phyloP scores from a whole-genome alignment of 1,140 invertebrate genomes.

The Temnothorax longispinosus region DNA sequence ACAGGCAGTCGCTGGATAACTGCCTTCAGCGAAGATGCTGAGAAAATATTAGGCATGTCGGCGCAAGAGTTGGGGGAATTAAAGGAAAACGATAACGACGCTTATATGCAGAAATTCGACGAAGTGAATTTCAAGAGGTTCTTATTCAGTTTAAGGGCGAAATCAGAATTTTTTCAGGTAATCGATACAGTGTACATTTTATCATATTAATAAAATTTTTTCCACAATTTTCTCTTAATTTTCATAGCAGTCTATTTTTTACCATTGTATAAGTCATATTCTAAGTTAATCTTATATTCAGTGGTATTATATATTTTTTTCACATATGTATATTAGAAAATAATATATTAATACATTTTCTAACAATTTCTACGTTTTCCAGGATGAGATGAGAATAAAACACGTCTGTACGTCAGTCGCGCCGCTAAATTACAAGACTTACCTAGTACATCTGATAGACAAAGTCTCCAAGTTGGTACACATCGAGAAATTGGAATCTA shows the following conservation, averaged over 20 bases:
- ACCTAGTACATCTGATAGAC: slow-evolving; percentile 90
- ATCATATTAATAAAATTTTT: background rate
- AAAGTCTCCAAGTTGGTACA: slow-evolving; percentile 88
- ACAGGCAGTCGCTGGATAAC: slow-evolving; percentile 94
- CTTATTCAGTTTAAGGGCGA: slow-evolving; percentile 93
- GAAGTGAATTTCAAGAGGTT: slow-evolving; percentile 92
- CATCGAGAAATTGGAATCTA: slow-evolving; percentile 77
- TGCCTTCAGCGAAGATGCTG: slow-evolving; percentile 95
- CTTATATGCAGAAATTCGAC: slow-evolving; percentile 88
- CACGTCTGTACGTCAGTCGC: slow-evolving; percentile 89
- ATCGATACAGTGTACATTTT: slow-evolving; percentile 37
- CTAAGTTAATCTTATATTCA: background rate
- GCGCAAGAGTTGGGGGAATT: slow-evolving; percentile 92
- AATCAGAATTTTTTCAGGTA: slow-evolving; percentile 94
- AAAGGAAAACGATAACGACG: slow-evolving; percentile 88
- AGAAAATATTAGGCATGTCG: slow-evolving; percentile 91
- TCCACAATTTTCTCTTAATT: background rate
- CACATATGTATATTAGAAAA: no score
- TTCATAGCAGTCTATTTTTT: background rate
- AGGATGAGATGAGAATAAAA: slow-evolving; percentile 95
- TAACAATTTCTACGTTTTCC: slow-evolving; percentile 70
- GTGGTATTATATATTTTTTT: no score
- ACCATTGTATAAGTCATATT: slow-evolving; percentile 6
- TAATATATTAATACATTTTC: background rate
- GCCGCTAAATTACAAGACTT: slow-evolving; percentile 91